Percentiles rank a stretch among this genome's conserved stretches.
These are phyloP conservation scores for Polypedilum vanderplanki DNA, from an alignment of 1,140 invertebrate species.

Conservation along the genomic window DNA sequence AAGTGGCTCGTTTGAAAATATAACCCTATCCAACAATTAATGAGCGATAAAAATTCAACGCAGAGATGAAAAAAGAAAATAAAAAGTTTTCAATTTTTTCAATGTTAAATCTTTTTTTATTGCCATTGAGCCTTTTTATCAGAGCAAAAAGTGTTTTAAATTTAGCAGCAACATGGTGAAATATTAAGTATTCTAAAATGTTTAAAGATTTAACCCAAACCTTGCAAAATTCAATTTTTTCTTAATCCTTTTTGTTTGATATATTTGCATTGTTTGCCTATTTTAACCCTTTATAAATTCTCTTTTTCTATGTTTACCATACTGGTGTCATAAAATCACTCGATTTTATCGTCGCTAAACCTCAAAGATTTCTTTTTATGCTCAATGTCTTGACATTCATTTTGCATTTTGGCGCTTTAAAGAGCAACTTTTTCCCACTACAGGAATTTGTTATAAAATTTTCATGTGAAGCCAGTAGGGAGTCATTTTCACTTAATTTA, in stretches of 20 bases:
- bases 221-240: too few species aligned
- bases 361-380: neutral
- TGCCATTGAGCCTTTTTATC: too few species aligned
- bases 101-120: neutral
- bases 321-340: neutral
- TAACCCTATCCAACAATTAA: neutral
- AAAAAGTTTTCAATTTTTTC: too few species aligned
- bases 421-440: too few species aligned
- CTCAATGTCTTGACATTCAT: neutral
- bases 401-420: neutral
- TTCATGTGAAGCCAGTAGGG: neutral
- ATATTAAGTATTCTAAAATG: too few species aligned
- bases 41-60: conserved; percentile 12
- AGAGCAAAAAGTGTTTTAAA: too few species aligned
- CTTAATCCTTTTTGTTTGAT: neutral
- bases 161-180: too few species aligned
- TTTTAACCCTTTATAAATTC: neutral
- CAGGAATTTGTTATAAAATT: neutral
- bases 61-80: neutral
- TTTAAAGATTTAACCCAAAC: too few species aligned
- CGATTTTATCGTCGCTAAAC: neutral
- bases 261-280: neutral
- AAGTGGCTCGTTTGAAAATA: too few species aligned
- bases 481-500: conserved; percentile 7
- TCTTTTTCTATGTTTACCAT: neutral